Evolutionary conservation across 2,888 invertebrate genomes (phyloP).

Genomic region (Opisthograptis luteolata): DNA sequence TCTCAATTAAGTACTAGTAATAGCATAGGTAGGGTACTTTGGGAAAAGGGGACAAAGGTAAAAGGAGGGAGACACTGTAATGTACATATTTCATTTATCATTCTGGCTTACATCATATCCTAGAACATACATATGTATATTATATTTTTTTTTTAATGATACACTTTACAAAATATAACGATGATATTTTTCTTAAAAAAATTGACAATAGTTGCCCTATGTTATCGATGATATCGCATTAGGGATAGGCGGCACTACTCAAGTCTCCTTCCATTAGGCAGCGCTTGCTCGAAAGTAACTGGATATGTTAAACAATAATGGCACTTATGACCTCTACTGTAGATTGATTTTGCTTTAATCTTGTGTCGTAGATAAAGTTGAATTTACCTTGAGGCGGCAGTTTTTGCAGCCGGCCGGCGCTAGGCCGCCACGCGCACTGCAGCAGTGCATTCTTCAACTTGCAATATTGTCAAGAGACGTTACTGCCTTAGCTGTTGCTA

Average conservation of each 20-base stretch:
- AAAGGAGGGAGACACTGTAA: too few species aligned
- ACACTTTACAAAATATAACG: too few species aligned
- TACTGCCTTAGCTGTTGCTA: conserved; percentile 39
- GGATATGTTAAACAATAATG: not conserved
- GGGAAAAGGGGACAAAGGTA: too few species aligned
- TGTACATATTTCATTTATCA: too few species aligned
- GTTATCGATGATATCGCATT: not conserved
- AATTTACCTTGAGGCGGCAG: conserved; percentile 44
- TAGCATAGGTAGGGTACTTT: too few species aligned
- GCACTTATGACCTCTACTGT: not conserved
- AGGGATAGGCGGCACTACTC: conserved; percentile 7
- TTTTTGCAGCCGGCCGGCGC: conserved; percentile 55
- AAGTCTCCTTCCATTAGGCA: conserved; percentile 3
- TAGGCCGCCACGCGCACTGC: conserved; percentile 44
- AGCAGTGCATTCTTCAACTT: conserved; percentile 51
- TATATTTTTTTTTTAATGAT: too few species aligned
- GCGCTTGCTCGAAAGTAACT: conserved; percentile 1
- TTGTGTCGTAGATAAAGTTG: conserved; percentile 33
- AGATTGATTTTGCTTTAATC: conserved; percentile 11
- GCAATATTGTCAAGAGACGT: conserved; percentile 34
- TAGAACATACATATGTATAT: too few species aligned
- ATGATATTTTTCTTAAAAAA: too few species aligned
- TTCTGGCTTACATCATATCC: too few species aligned
- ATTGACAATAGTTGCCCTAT: too few species aligned
- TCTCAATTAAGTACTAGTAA: too few species aligned